phyloP scores from a whole-genome alignment of 2,113 vertebrate species.

The Apteryx owenii region DNA sequence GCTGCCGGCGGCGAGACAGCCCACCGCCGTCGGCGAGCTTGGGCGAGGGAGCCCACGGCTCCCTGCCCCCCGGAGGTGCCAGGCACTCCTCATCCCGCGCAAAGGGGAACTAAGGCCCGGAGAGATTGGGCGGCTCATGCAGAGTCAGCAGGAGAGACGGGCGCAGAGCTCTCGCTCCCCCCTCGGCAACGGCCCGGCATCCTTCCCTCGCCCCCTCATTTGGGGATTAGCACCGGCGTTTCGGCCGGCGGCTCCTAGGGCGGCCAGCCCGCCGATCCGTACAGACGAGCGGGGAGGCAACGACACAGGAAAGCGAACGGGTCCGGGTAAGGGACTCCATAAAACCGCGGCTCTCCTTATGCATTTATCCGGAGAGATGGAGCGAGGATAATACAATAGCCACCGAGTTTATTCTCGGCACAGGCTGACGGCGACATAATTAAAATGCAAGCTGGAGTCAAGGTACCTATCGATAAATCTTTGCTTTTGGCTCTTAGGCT shows the following conservation, averaged over 20 bases:
- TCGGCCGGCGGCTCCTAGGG: neutral
- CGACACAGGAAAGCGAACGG: neutral
- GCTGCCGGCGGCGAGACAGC: no score
- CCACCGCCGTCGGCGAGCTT: no score
- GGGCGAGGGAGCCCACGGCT: no score
- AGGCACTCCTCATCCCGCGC: neutral
- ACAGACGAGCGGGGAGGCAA: accelerated
- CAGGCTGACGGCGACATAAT: conserved; percentile 18
- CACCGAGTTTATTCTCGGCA: neutral
- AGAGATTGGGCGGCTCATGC: no score
- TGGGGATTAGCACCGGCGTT: no score
- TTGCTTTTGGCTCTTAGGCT: conserved; percentile 70
- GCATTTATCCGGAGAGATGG: neutral
- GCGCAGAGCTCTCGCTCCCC: no score
- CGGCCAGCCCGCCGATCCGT: accelerated
- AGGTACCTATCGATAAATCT: conserved; percentile 75
- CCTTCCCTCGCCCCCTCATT: no score
- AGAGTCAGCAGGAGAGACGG: no score
- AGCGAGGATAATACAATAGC: neutral
- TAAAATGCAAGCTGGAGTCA: conserved; percentile 65
- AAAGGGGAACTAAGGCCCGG: neutral
- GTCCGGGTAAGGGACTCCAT: neutral
- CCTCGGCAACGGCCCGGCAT: no score
- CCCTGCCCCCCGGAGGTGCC: no score
- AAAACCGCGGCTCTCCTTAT: accelerated